Evolutionary conservation across 2,797 vertebrate species (phyloP).

Genomic region (Paguma larvata): DNA sequence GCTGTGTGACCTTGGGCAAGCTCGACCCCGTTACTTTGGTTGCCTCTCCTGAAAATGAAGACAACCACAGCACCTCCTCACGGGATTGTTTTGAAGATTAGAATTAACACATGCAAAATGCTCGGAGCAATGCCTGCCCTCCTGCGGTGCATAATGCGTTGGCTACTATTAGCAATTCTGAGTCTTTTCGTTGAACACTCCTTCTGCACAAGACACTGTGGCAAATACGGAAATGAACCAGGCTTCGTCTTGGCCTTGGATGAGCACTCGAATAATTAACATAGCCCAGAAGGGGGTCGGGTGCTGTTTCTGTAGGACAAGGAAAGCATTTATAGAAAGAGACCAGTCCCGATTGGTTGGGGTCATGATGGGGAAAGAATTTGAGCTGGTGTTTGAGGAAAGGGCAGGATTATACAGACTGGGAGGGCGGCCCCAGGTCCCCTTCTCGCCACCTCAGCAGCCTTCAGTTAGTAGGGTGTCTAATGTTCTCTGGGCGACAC

Average conservation of each 20-base stretch:
- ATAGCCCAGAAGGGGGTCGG: neutral
- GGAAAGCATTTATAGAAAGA: conserved; percentile 4
- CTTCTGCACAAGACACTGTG: neutral
- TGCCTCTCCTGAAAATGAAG: neutral
- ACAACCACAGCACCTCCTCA: neutral
- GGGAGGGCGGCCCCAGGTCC: neutral
- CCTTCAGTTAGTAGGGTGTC: neutral
- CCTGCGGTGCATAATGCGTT: rapidly evolving
- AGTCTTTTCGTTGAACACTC: neutral
- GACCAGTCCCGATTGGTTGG: neutral
- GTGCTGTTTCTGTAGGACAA: neutral
- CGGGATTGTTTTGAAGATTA: neutral
- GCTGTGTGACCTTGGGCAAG: neutral
- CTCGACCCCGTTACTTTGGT: neutral
- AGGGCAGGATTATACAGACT: neutral
- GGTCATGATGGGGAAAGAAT: neutral
- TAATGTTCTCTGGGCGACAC: neutral
- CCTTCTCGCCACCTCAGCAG: neutral
- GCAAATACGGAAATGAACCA: neutral
- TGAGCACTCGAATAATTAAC: neutral
- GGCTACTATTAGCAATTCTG: neutral
- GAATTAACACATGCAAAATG: neutral
- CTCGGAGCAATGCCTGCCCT: neutral
- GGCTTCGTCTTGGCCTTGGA: neutral
- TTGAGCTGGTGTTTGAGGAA: neutral